Evolutionary conservation across 2,888 invertebrate species (phyloP).

Genomic region (Stenurella melanura): DNA sequence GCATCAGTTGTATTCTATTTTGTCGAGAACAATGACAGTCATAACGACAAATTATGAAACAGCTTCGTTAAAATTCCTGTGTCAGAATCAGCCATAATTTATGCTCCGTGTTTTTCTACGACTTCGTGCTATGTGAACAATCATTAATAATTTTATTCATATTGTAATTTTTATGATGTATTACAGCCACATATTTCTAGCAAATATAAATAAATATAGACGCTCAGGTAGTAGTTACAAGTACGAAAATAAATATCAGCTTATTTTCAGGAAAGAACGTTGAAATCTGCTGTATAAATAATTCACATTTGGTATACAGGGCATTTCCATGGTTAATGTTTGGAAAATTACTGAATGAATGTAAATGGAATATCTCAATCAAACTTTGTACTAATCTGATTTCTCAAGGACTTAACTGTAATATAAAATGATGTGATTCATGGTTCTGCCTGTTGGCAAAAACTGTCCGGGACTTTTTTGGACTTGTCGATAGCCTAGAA

Average conservation of each 20-base stretch:
- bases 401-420: too few relatives aligned
- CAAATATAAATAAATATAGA: constrained; percentile 38
- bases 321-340: too few relatives aligned
- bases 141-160: constrained; percentile 63
- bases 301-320: neutral
- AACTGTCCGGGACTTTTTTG: too few relatives aligned
- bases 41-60: constrained; percentile 70
- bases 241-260: neutral
- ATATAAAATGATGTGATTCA: too few relatives aligned
- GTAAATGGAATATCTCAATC: too few relatives aligned
- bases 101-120: constrained; percentile 63
- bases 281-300: neutral
- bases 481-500: too few relatives aligned
- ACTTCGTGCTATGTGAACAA: constrained; percentile 56
- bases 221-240: neutral
- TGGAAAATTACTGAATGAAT: too few relatives aligned
- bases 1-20: constrained; percentile 62
- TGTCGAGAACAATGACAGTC: constrained; percentile 67
- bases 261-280: neutral
- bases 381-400: too few relatives aligned
- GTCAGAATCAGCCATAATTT: constrained; percentile 67
- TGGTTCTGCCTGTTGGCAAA: too few relatives aligned
- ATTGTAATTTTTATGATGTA: constrained; percentile 62
- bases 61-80: constrained; percentile 70
- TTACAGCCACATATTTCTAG: constrained; percentile 56